Percentiles rank a stretch among this genome's conserved stretches.
Evolutionary conservation across 2,888 invertebrate genomes (phyloP).

Genomic region (Vannuccia rotundouncinata): DNA sequence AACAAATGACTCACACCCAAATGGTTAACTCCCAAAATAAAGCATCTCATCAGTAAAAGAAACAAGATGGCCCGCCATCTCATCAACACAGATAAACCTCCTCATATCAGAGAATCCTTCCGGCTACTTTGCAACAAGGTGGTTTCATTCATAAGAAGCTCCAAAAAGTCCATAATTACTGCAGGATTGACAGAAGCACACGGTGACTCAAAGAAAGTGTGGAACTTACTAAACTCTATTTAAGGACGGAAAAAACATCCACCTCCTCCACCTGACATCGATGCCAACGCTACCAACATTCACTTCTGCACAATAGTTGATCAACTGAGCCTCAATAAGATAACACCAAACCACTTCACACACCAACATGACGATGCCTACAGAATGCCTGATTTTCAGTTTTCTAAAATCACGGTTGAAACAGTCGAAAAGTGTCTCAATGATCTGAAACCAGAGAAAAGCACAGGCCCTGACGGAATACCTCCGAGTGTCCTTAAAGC

Average conservation of each 20-base stretch:
- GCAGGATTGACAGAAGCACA: not conserved
- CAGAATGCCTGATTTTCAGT: too few relatives aligned
- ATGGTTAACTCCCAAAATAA: slow-evolving; percentile 13
- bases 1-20: too few relatives aligned
- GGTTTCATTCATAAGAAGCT: not conserved
- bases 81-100: slow-evolving; percentile 15
- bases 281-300: not conserved
- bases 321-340: not conserved
- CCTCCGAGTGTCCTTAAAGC: not conserved
- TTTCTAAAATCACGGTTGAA: too few relatives aligned
- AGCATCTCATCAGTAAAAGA: slow-evolving; percentile 13
- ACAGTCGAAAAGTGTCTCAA: not conserved
- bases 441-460: not conserved
- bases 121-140: slow-evolving; percentile 9
- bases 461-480: not conserved
- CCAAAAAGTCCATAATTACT: not conserved
- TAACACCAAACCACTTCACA: too few relatives aligned
- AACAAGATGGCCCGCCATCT: slow-evolving; percentile 1
- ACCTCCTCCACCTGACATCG: not conserved
- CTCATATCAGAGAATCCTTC: not conserved
- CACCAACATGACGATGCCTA: too few relatives aligned
- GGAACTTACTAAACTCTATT: slow-evolving; percentile 25
- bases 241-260: not conserved
- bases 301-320: slow-evolving; percentile 19
- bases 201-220: slow-evolving; percentile 17